These are phyloP conservation scores for Stigmatopora nigra DNA, from an alignment of 2,113 vertebrate species.

Conservation along the genomic window DNA sequence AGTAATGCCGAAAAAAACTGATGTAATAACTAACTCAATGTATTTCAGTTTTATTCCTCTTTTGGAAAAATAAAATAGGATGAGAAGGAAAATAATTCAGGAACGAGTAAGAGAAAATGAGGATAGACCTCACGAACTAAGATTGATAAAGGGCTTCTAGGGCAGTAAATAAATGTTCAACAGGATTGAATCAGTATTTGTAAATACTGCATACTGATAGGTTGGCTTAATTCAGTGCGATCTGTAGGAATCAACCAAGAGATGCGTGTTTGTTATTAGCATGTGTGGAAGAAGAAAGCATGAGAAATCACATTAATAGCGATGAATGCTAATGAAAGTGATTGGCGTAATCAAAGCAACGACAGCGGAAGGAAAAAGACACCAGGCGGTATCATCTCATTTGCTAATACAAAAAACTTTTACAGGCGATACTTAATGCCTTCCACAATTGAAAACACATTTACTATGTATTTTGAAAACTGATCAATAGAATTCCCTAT, in stretches of 20 bases:
- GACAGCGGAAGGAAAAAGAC: slow-evolving; percentile 41
- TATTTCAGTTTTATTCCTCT: slow-evolving; percentile 22
- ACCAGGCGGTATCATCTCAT: slow-evolving; percentile 49
- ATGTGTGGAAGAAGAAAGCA: slow-evolving; percentile 54
- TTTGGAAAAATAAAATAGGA: background rate
- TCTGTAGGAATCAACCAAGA: slow-evolving; percentile 10
- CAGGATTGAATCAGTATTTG: slow-evolving; percentile 39
- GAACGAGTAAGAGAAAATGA: slow-evolving; percentile 23
- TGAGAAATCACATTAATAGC: slow-evolving; percentile 56
- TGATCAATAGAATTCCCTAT: too few relatives aligned
- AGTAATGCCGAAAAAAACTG: slow-evolving; percentile 44
- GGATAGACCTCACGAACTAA: slow-evolving; percentile 33
- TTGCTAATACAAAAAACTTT: background rate
- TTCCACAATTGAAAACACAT: background rate
- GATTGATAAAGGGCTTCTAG: slow-evolving; percentile 50
- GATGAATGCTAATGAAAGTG: slow-evolving; percentile 59
- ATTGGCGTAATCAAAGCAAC: slow-evolving; percentile 63
- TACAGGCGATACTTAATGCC: background rate
- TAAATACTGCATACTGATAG: slow-evolving; percentile 41
- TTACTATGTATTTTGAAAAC: background rate
- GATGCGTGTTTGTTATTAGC: slow-evolving; percentile 44
- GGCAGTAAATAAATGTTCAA: slow-evolving; percentile 45
- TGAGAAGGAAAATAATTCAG: slow-evolving; percentile 16
- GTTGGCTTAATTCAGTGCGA: slow-evolving; percentile 28
- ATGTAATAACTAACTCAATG: slow-evolving; percentile 39